Evolutionary conservation across 2,888 invertebrate genomes (phyloP).

Genomic region (Exephanes ischioxanthus): DNA sequence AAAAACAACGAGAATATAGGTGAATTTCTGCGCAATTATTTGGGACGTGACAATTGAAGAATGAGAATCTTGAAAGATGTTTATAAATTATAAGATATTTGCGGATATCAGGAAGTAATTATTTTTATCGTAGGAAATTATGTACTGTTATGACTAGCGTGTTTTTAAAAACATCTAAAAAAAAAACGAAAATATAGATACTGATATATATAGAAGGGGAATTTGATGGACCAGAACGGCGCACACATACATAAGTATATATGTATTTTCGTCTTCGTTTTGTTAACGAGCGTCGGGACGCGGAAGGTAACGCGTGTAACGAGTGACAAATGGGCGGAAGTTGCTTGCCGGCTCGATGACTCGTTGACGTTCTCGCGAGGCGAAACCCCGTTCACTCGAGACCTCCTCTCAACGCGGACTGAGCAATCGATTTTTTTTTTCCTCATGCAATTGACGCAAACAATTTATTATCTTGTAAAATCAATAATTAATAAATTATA

Average conservation of each 20-base stretch:
- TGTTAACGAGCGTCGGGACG: slow-evolving; percentile 55
- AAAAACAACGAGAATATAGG: background rate
- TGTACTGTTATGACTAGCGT: too few relatives aligned
- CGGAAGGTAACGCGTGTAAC: slow-evolving; percentile 59
- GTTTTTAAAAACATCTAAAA: background rate
- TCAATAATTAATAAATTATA: background rate
- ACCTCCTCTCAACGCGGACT: background rate
- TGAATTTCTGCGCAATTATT: too few relatives aligned
- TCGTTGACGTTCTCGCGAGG: slow-evolving; percentile 1
- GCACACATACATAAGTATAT: background rate
- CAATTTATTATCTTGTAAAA: background rate
- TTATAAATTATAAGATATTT: too few relatives aligned
- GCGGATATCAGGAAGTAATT: background rate
- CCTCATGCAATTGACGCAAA: background rate
- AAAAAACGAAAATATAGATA: background rate
- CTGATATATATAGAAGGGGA: background rate
- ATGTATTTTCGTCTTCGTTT: slow-evolving; percentile 48
- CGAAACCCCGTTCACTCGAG: background rate
- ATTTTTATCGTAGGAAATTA: too few relatives aligned
- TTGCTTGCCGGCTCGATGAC: slow-evolving; percentile 36
- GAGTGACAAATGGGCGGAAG: slow-evolving; percentile 62
- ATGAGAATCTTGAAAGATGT: too few relatives aligned
- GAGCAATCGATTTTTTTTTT: slow-evolving; percentile 11
- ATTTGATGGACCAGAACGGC: slow-evolving; percentile 13
- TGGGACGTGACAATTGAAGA: too few relatives aligned